A percentile compares a stretch with the other conserved stretches of the same genome.
These are phyloP conservation scores for Andrena fulva DNA, from an alignment of 2,888 invertebrate genomes.

Conservation along the genomic window DNA sequence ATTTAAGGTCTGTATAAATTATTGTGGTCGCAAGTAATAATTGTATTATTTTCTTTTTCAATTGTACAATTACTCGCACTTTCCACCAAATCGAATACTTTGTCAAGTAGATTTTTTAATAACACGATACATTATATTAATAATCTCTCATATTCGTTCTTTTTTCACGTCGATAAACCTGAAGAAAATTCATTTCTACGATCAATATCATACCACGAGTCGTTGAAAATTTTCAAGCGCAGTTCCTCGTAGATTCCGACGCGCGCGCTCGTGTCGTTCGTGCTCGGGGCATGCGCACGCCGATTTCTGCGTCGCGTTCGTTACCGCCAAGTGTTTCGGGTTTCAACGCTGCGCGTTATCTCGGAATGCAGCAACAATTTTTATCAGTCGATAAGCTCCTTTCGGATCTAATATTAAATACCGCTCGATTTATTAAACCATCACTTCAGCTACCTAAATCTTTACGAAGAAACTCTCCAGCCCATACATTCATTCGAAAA, in stretches of 20 bases:
- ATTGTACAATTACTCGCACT: constrained; percentile 4
- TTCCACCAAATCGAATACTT: constrained; percentile 5
- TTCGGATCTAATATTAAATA: neutral
- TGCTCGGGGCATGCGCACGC: no score
- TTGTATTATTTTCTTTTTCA: constrained; percentile 9
- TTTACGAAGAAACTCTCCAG: no score
- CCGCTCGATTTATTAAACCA: neutral
- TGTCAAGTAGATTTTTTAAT: neutral
- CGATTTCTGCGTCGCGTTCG: neutral
- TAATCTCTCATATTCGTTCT: constrained; percentile 9
- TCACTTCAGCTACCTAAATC: no score
- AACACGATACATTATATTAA: neutral
- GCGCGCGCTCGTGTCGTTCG: neutral
- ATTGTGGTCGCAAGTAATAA: neutral
- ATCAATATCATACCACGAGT: neutral
- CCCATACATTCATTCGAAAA: no score
- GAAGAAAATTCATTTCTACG: neutral
- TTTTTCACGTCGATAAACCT: neutral
- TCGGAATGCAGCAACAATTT: neutral
- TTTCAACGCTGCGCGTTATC: neutral
- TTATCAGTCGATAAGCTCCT: neutral
- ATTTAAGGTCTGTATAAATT: constrained; percentile 10
- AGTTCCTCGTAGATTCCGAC: neutral
- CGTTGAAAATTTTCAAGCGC: neutral
- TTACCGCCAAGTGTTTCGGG: neutral